Evolutionary conservation across 2,797 vertebrate genomes (phyloP).

Genomic region (Paramormyrops hopkinsi): DNA sequence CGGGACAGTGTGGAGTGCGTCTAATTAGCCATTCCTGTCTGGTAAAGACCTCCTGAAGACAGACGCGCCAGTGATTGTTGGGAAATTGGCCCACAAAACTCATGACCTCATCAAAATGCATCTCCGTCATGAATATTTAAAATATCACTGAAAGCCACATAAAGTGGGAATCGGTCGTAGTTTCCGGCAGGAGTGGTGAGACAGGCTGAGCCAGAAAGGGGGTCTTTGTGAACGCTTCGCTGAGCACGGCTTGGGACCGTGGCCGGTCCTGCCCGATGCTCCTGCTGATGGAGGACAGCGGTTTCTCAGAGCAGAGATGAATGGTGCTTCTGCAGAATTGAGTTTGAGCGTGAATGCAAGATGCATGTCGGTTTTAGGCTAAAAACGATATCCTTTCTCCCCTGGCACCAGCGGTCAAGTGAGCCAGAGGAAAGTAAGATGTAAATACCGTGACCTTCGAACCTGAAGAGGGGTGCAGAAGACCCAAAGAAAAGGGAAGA

Average conservation of each 20-base stretch:
- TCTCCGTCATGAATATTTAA: slow-evolving; percentile 40
- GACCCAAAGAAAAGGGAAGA: slow-evolving; percentile 9
- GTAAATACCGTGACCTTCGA: slow-evolving; percentile 60
- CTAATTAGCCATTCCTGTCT: neutral
- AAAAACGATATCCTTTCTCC: slow-evolving; percentile 67
- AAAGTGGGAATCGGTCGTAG: slow-evolving; percentile 68
- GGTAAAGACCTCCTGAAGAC: neutral
- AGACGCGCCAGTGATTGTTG: neutral
- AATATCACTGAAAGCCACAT: slow-evolving; percentile 73
- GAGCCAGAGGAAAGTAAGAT: slow-evolving; percentile 56
- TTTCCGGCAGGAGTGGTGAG: slow-evolving; percentile 51
- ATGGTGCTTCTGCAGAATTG: slow-evolving; percentile 28
- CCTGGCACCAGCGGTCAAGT: slow-evolving; percentile 63
- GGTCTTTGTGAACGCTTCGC: slow-evolving; percentile 52
- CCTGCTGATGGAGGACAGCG: neutral
- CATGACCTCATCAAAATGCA: slow-evolving; percentile 50
- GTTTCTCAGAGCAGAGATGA: neutral
- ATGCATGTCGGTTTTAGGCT: slow-evolving; percentile 71
- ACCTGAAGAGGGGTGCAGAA: slow-evolving; percentile 45
- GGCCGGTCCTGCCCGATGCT: neutral
- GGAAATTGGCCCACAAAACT: slow-evolving; percentile 27
- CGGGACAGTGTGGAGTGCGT: neutral
- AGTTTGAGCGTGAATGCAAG: slow-evolving; percentile 51
- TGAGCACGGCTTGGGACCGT: slow-evolving; percentile 38
- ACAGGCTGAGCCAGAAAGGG: slow-evolving; percentile 26